These are phyloP conservation scores for Drosophila yakuba DNA, from an alignment of 1,140 invertebrate species.

Conservation along the genomic window DNA sequence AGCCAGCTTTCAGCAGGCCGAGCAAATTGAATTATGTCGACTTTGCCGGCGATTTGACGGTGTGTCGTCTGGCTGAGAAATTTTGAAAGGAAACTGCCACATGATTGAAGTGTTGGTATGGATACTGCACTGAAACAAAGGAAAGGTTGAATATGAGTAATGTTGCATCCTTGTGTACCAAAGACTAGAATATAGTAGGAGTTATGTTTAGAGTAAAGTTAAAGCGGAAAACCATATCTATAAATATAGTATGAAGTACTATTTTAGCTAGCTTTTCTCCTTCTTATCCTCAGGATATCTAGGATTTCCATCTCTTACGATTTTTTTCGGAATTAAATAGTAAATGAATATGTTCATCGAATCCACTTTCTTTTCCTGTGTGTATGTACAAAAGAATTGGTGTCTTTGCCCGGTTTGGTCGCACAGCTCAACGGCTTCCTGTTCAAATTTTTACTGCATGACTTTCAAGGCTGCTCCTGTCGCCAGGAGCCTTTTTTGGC, in stretches of 20 bases:
- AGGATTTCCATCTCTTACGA: too few species aligned
- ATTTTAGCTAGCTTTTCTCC: neutral
- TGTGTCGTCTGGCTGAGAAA: constrained; percentile 37
- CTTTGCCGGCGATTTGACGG: constrained; percentile 44
- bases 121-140: neutral
- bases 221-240: too few species aligned
- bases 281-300: neutral
- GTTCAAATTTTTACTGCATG: constrained; percentile 20
- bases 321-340: too few species aligned
- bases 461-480: constrained; percentile 31
- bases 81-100: neutral
- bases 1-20: constrained; percentile 13
- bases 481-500: constrained; percentile 25
- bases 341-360: too few species aligned
- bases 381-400: neutral
- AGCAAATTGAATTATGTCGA: constrained; percentile 51
- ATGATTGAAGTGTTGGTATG: neutral
- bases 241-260: too few species aligned
- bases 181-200: too few species aligned
- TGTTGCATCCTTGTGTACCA: too few species aligned
- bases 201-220: too few species aligned
- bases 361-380: neutral
- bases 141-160: too few species aligned
- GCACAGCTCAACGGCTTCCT: constrained; percentile 27
- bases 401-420: constrained; percentile 9